Evolutionary conservation across 2,888 invertebrate genomes (phyloP).

Genomic region (Hypselothyrea guttata): DNA sequence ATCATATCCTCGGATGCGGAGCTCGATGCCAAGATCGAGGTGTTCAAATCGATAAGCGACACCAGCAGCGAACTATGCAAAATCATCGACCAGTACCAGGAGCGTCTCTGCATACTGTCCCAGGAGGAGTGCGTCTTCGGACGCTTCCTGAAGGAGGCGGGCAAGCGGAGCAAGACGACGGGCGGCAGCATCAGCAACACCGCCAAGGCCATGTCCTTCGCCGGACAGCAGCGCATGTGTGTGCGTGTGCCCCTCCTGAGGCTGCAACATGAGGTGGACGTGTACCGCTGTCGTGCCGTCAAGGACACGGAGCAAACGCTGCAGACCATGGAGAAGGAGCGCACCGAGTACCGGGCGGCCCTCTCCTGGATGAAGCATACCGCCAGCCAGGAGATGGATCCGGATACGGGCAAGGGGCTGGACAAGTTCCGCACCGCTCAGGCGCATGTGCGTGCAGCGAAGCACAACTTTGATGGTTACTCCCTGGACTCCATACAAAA

Average conservation of each 20-base stretch:
- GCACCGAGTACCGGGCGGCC: conserved; percentile 97
- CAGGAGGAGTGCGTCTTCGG: conserved; percentile 98
- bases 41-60: conserved; percentile 95
- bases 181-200: conserved; percentile 91
- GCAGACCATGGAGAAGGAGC: conserved; percentile 95
- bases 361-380: conserved; percentile 99
- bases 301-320: conserved; percentile 94
- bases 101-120: conserved; percentile 94
- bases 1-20: conserved; percentile 98
- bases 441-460: conserved; percentile 89
- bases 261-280: conserved; percentile 98
- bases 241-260: conserved; percentile 92
- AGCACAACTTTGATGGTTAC: conserved; percentile 94
- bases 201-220: conserved; percentile 94
- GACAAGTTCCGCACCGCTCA: conserved; percentile 97
- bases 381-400: conserved; percentile 96
- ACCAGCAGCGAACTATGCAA: conserved; percentile 93
- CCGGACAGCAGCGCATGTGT: conserved; percentile 95
- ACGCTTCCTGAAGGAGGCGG: conserved; percentile 95
- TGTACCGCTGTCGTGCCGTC: conserved; percentile 96
- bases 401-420: conserved; percentile 96
- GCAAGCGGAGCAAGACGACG: conserved; percentile 93
- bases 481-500: conserved; percentile 98
- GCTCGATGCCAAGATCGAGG: conserved; percentile 92
- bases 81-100: conserved; percentile 96